These are phyloP conservation scores for Avahi laniger DNA, from an alignment of 2,797 vertebrate species.

Conservation along the genomic window DNA sequence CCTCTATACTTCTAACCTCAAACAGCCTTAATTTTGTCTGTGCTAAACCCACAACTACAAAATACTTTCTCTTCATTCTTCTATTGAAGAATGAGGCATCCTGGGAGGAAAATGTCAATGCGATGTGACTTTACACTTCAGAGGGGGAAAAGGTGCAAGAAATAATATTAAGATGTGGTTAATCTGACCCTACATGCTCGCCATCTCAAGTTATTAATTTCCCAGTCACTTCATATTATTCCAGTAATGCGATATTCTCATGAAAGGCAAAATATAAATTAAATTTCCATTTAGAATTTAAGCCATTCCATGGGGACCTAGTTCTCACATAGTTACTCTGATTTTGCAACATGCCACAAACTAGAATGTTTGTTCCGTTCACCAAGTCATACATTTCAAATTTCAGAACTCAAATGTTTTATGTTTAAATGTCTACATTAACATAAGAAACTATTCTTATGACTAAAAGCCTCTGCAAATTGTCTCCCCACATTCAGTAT, in stretches of 20 bases:
- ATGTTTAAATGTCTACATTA: constrained; percentile 5
- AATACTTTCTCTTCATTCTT: constrained; percentile 58
- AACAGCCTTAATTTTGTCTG: constrained; percentile 51
- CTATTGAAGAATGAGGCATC: constrained; percentile 26
- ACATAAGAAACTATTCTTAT: neutral
- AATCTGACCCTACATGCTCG: neutral
- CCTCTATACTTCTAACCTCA: constrained; percentile 55
- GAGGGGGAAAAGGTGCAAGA: neutral
- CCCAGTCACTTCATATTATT: neutral
- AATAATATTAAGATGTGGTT: constrained; percentile 5
- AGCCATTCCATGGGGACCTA: neutral
- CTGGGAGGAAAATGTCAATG: constrained; percentile 37
- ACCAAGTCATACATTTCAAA: neutral
- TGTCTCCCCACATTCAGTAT: neutral
- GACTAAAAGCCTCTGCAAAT: neutral
- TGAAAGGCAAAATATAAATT: constrained; percentile 46
- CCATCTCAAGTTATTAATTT: constrained; percentile 9
- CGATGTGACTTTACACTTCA: constrained; percentile 27
- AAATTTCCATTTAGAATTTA: constrained; percentile 40
- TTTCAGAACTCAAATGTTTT: constrained; percentile 10
- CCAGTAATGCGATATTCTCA: constrained; percentile 12
- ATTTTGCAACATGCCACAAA: constrained; percentile 8
- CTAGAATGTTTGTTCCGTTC: neutral
- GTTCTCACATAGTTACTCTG: constrained; percentile 1
- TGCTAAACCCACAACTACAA: constrained; percentile 41